These are phyloP conservation scores for Mormyrus lacerda DNA, from an alignment of 2,113 vertebrate species.

Conservation along the genomic window DNA sequence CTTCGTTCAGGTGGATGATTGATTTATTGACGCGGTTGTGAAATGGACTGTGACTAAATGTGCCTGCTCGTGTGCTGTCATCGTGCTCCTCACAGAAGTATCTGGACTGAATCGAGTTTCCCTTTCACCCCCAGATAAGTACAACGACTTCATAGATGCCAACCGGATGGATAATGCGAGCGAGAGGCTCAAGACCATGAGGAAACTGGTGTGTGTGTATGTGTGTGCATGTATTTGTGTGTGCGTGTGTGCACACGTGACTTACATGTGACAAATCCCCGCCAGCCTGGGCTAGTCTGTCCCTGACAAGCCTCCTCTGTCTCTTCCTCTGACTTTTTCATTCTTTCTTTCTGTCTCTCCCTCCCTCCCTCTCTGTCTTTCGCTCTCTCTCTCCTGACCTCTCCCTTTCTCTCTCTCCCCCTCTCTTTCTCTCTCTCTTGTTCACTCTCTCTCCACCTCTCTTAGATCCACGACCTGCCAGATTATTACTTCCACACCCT, in stretches of 20 bases:
- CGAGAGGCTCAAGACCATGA: conserved; percentile 81
- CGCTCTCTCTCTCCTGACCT: neutral
- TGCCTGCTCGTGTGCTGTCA: neutral
- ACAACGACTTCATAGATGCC: conserved; percentile 93
- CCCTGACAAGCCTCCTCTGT: neutral
- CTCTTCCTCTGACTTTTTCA: neutral
- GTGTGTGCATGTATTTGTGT: neutral
- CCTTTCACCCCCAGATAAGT: conserved; percentile 69
- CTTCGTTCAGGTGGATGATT: neutral
- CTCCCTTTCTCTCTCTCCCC: neutral
- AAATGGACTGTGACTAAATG: neutral
- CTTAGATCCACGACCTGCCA: conserved; percentile 87
- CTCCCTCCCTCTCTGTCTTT: neutral
- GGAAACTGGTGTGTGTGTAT: conserved; percentile 73
- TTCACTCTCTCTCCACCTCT: neutral
- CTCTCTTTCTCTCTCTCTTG: neutral
- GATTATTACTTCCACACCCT: conserved; percentile 89
- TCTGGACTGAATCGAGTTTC: neutral
- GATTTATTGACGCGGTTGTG: neutral
- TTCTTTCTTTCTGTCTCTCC: neutral
- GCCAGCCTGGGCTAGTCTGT: neutral
- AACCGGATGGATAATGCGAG: conserved; percentile 83
- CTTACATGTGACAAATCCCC: neutral
- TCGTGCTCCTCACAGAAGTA: neutral
- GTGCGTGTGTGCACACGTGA: neutral